Evolutionary conservation across 2,888 invertebrate genomes (phyloP).

Genomic region (Caenorhabditis zanzibari): DNA sequence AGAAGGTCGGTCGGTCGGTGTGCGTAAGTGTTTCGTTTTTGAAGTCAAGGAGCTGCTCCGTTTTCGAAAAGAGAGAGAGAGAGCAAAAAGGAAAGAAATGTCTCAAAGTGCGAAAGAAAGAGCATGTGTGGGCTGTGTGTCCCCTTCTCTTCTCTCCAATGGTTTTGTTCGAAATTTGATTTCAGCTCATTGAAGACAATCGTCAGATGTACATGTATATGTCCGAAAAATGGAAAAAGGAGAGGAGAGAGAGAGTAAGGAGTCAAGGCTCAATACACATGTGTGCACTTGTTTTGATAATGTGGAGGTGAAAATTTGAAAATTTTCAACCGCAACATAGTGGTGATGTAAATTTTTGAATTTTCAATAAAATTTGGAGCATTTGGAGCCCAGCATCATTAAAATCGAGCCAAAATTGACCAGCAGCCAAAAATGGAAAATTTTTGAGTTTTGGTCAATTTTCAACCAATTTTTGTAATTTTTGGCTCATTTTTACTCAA

Average conservation of each 20-base stretch:
- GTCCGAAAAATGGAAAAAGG: not conserved
- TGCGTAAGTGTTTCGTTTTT: slow-evolving; percentile 55
- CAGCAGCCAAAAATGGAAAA: no score
- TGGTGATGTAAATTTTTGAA: no score
- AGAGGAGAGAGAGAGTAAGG: slow-evolving; percentile 1
- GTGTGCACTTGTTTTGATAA: not conserved
- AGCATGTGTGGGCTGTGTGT: slow-evolving; percentile 27
- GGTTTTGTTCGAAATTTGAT: slow-evolving; percentile 67
- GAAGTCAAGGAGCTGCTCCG: slow-evolving; percentile 38
- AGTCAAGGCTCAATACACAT: slow-evolving; percentile 10
- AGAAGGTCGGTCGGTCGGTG: not conserved
- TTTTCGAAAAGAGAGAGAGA: slow-evolving; percentile 16
- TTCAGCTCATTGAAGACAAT: slow-evolving; percentile 66
- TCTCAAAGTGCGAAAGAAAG: slow-evolving; percentile 56
- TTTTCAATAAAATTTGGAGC: no score
- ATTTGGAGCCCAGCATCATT: no score
- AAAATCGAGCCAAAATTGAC: no score
- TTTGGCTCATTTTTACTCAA: no score
- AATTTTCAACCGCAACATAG: no score
- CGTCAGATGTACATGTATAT: slow-evolving; percentile 37
- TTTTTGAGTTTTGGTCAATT: no score
- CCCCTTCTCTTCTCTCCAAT: slow-evolving; percentile 8
- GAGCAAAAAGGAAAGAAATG: slow-evolving; percentile 36
- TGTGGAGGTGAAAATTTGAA: no score
- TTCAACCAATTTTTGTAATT: no score